Percentiles rank a stretch among this genome's conserved stretches.
Evolutionary conservation across 2,113 vertebrate genomes (phyloP).

Genomic region (Manacus vitellinus): DNA sequence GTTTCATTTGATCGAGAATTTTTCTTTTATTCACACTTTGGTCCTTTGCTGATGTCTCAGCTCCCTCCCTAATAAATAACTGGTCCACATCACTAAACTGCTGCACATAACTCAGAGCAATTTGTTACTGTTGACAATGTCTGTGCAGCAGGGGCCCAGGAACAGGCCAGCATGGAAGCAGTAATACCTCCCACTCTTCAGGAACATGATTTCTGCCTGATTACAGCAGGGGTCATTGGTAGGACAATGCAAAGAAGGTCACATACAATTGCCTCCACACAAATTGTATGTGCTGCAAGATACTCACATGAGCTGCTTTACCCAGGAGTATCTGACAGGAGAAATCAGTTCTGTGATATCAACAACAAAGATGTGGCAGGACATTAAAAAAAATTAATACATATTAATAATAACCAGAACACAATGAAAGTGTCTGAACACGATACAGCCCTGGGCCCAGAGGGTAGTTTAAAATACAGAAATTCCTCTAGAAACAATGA

Average conservation of each 20-base stretch:
- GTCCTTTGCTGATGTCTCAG: conserved; percentile 10
- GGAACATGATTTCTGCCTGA: conserved; percentile 61
- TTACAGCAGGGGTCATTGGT: conserved; percentile 59
- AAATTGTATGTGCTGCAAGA: not conserved
- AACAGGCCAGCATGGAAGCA: conserved; percentile 54
- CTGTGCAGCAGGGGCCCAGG: conserved; percentile 32
- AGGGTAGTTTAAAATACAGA: not conserved
- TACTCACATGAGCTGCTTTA: not conserved
- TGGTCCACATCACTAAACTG: not conserved
- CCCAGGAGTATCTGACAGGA: not conserved
- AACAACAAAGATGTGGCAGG: not conserved
- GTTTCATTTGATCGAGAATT: not conserved
- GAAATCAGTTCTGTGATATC: not conserved
- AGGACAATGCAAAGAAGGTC: conserved; percentile 53
- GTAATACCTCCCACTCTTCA: conserved; percentile 58
- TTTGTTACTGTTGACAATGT: conserved; percentile 70
- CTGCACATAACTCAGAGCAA: conserved; percentile 53
- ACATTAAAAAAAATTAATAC: not conserved
- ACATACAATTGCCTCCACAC: not conserved
- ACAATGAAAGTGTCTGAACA: not conserved
- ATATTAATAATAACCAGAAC: not conserved
- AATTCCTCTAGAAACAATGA: not conserved
- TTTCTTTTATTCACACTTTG: not conserved
- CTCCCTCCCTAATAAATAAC: conserved; percentile 54
- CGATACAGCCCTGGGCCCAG: not conserved